Evolutionary conservation across 2,113 vertebrate species (phyloP).

Genomic region (Hiodon alosoides): DNA sequence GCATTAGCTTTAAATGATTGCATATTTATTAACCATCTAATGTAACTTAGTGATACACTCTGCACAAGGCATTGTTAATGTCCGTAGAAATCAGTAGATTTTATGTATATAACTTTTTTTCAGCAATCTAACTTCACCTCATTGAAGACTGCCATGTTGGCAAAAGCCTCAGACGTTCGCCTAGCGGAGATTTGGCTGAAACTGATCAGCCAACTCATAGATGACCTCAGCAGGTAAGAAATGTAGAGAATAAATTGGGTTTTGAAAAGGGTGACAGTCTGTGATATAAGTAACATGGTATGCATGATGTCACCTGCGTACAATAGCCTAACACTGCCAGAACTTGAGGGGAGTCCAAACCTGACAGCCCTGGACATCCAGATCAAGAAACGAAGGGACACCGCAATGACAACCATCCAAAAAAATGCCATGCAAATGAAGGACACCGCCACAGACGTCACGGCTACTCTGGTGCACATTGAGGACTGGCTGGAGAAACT

Average conservation of each 20-base stretch:
- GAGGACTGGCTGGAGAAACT: constrained; percentile 85
- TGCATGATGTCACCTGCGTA: not conserved
- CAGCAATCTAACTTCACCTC: constrained; percentile 77
- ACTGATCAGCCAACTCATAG: constrained; percentile 79
- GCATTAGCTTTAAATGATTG: no score
- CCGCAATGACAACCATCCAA: constrained; percentile 59
- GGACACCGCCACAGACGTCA: constrained; percentile 68
- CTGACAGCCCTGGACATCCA: constrained; percentile 87
- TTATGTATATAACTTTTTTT: constrained; percentile 30
- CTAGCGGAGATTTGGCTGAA: constrained; percentile 78
- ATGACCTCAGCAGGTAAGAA: constrained; percentile 68
- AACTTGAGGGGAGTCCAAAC: constrained; percentile 72
- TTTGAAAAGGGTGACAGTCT: no score
- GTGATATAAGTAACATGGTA: no score
- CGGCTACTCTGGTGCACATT: constrained; percentile 72
- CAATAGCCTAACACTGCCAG: constrained; percentile 66
- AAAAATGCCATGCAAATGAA: constrained; percentile 70
- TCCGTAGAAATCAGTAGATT: no score
- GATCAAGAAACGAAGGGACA: constrained; percentile 77
- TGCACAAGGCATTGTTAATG: no score
- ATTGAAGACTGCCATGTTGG: constrained; percentile 75
- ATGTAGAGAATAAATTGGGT: no score
- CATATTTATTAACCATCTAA: no score
- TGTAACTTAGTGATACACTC: no score
- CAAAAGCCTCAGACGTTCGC: constrained; percentile 68